Evolutionary conservation across 2,888 invertebrate species (phyloP), one percentile per base, ranked within the genome.

Genomic region (Archips crataeganus): DNA sequence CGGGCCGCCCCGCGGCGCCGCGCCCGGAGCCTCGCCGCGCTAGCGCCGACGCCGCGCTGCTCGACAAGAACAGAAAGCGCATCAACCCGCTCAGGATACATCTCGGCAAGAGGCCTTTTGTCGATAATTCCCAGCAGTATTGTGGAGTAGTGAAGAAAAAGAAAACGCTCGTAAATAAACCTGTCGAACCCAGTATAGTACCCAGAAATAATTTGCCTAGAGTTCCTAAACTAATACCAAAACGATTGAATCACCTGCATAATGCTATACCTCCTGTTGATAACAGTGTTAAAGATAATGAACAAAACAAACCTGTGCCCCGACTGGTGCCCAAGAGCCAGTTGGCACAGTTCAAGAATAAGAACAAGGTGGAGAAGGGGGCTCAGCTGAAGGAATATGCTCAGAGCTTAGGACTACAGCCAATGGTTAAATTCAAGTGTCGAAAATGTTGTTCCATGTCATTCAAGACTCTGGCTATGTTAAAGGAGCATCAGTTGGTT

Each of bases 351-450:
- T 94, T 87, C 81, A 94, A 93, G 85, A 94, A 39, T 4, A 39
- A 91, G 80, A 87, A 90, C 85, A 94, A 94, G 82, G 79, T 85
- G 80, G 92, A 93, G 85, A 94, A 93, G 78, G 88, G 85, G 71
- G 68, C 92, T 75, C 91, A 91, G 81, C 81, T 92, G 79, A 93
- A 92, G 64, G 97, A 97, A 83, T 97, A 97, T 91, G 96, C 96
- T 65, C 97, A 97, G 84, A 97, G 96, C 86, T 90, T 97, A 79
- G 97, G 97, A 13, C 87, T 97, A 72, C 97, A 97, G 84, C 96
- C 96, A 6, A 95, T 96, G 85, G 96, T 96, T 65, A 96, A 96
- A 88, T 96, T 96, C 84, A 97, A 96, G 84, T 97, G 97, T 85
- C 95, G 96, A 60, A 97, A 96, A 86, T 97, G 97, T 90, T 95